phyloP scores from a whole-genome alignment of 2,797 vertebrate genomes.

The Uromys caudimaculatus region DNA sequence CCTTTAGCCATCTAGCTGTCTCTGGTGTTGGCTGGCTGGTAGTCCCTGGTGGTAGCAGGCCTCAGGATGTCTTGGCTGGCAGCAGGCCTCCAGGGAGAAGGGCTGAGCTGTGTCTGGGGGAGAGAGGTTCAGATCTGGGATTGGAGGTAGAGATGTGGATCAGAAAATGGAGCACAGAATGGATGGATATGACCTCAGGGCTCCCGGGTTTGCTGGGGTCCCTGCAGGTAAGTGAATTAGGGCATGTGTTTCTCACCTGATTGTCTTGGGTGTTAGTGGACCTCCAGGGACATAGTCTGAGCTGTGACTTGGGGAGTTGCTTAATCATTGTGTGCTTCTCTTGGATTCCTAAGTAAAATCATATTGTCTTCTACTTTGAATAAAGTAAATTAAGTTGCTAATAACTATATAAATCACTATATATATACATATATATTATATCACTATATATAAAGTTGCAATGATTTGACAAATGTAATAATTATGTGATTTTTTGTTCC shows the following conservation, averaged over 20 bases:
- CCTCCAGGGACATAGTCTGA: background rate
- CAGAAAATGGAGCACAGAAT: background rate
- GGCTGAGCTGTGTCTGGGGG: background rate
- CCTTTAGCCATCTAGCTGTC: too few relatives aligned
- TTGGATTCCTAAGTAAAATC: background rate
- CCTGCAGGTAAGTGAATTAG: background rate
- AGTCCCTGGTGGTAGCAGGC: background rate
- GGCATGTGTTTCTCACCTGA: background rate
- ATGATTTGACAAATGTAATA: background rate
- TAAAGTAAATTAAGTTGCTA: background rate
- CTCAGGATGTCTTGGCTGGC: background rate
- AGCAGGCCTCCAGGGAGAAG: background rate
- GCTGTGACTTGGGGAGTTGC: background rate
- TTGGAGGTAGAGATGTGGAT: background rate
- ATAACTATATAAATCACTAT: background rate
- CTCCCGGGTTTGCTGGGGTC: too few relatives aligned
- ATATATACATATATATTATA: too few relatives aligned
- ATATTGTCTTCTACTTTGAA: background rate
- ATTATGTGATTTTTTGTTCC: background rate
- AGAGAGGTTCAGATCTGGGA: background rate
- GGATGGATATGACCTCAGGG: background rate
- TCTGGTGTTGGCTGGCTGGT: background rate
- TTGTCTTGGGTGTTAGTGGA: background rate
- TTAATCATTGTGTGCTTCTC: background rate
- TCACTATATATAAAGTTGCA: background rate